A percentile compares a stretch with the other conserved stretches of the same genome.
Evolutionary conservation across 2,888 invertebrate genomes (phyloP).

Genomic region (Caenorhabditis becei): DNA sequence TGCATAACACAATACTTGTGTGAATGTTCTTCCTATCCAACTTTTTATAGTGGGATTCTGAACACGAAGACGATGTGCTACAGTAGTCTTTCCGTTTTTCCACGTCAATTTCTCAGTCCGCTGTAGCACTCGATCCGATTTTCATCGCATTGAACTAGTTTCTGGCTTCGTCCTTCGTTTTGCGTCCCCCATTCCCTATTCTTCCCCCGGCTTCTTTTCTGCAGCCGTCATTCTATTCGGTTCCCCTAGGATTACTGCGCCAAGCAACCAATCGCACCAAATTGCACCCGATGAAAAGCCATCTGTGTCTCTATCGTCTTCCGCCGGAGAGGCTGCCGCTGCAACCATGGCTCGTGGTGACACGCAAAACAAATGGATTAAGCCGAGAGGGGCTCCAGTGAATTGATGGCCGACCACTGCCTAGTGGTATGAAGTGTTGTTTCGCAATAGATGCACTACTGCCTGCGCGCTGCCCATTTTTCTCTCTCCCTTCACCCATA

Average conservation of each 20-base stretch:
- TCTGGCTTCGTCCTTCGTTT: slow-evolving; percentile 11
- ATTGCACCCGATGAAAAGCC: slow-evolving; percentile 56
- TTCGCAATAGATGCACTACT: slow-evolving; percentile 43
- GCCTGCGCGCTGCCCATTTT: slow-evolving; percentile 8
- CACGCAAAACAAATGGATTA: slow-evolving; percentile 57
- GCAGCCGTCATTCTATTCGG: slow-evolving; percentile 22
- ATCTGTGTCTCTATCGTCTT: slow-evolving; percentile 36
- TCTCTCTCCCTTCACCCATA: slow-evolving; percentile 28
- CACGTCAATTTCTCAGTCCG: slow-evolving; percentile 20
- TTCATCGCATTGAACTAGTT: slow-evolving; percentile 56
- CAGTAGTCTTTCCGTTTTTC: neutral
- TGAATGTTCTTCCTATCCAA: too few species aligned
- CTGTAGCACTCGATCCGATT: slow-evolving; percentile 27
- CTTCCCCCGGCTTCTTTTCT: slow-evolving; percentile 4
- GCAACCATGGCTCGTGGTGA: slow-evolving; percentile 32
- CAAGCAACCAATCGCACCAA: slow-evolving; percentile 34
- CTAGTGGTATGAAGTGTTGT: slow-evolving; percentile 12
- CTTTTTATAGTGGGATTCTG: too few species aligned
- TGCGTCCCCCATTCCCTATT: slow-evolving; percentile 27
- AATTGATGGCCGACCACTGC: slow-evolving; percentile 19
- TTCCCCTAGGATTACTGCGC: slow-evolving; percentile 55
- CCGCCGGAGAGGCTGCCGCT: neutral
- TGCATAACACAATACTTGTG: too few species aligned
- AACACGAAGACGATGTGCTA: too few species aligned
- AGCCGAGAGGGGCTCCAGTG: slow-evolving; percentile 18